A percentile compares a stretch with the other conserved stretches of the same genome.
phyloP scores from a whole-genome alignment of 2,113 vertebrate genomes.

The Ovis aries region ARS-UI_Ramb_v3.0 NC_056056.1:1760001-1760500 shows the following conservation, averaged over 20 bases:
- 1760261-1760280: rapidly evolving
- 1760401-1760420: neutral
- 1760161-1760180: rapidly evolving
- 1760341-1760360: neutral
- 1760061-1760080: neutral
- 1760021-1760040: rapidly evolving
- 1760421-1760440: neutral
- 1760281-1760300: neutral
- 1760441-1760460: neutral
- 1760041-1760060: rapidly evolving
- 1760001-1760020: neutral
- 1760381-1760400: neutral
- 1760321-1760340: neutral
- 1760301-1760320: neutral
- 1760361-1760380: neutral
- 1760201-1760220: rapidly evolving
- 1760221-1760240: rapidly evolving
- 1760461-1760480: neutral
- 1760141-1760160: neutral
- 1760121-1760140: rapidly evolving
- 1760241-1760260: rapidly evolving
- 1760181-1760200: rapidly evolving
- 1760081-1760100: rapidly evolving
- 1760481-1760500: neutral
- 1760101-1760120: rapidly evolving